Percentiles rank a stretch among this genome's conserved stretches.
Evolutionary conservation across 2,797 vertebrate genomes (phyloP).

Genomic region (Lepidocolaptes lacrymiger): DNA sequence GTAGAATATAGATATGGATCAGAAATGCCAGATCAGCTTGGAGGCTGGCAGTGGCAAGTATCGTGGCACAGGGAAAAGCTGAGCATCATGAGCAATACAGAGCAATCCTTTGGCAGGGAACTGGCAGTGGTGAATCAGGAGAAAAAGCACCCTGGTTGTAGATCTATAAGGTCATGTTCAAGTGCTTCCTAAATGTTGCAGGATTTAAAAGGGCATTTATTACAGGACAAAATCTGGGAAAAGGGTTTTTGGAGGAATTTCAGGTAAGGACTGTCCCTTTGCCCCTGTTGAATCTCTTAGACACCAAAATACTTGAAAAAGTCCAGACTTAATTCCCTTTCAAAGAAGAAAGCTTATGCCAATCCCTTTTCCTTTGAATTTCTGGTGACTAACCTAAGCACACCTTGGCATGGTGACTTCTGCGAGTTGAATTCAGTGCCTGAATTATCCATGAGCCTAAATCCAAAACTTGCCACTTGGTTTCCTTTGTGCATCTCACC

Average conservation of each 20-base stretch:
- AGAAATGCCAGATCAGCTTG: neutral
- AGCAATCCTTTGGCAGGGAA: neutral
- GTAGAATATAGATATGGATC: neutral
- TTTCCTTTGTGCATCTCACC: neutral
- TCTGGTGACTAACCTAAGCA: neutral
- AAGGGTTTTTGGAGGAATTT: neutral
- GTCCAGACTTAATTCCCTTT: neutral
- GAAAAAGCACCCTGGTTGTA: neutral
- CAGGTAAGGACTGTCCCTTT: neutral
- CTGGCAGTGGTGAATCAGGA: neutral
- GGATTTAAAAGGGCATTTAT: neutral
- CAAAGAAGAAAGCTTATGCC: neutral
- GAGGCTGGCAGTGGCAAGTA: neutral
- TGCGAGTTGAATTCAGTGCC: neutral
- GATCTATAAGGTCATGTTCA: neutral
- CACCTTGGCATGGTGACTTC: neutral
- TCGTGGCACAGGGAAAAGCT: neutral
- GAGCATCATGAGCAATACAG: neutral
- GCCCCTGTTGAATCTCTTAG: neutral
- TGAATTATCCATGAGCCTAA: neutral
- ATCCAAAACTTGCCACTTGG: neutral
- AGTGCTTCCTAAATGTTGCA: neutral
- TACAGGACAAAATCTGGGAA: neutral
- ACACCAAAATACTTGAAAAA: neutral
- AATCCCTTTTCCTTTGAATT: neutral